Evolutionary conservation across 2,888 invertebrate genomes (phyloP), one percentile per base, ranked within the genome.

Genomic region (Eubasilissa splendida): DNA sequence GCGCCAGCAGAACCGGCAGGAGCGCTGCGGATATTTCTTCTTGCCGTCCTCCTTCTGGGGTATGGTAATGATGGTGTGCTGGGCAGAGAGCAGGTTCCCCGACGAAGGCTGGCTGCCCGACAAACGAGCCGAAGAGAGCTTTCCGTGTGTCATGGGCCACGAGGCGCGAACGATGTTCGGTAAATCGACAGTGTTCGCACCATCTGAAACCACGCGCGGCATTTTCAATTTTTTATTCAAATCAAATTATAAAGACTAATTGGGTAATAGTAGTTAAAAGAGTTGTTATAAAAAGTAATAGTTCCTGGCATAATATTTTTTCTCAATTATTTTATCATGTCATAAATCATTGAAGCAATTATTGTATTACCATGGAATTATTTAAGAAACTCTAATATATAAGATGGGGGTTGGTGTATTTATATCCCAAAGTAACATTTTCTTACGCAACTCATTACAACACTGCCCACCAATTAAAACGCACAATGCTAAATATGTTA

Each of bases 171-270:
- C 78, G 58, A 74, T 59, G 53, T 77, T 89, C 87, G 89, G 88
- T 87, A 90, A 90, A 86, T 90, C 88, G 85, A 90, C 88, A 86
- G 90, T 87, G 86, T 89, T 87, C 88, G 88, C 87, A 84, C 89
- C 88, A 90, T 90, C 91, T 91, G 91, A 90, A 91, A 91, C 87
- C 90, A 91, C 89, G 90, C 89, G 90, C 88, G 91, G 88, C 89
- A 90, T 91, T 81, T 78, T 81, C 81, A 81, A 78, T 77, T 80
- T 42, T 14, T 70, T 54, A 56, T 22, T 66, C 66, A 22, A 56
- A 42, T 53, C 22, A 70, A 22, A 42, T 70, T 70, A 52, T 52
- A n/a, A 52, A 50, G 68, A 12, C 8, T n/a, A 2, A 42, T 42
- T 7, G 42, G 1, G 42, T 42, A 5, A 2, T 42, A 7, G 3